Conservation (phyloP, 2,797 vertebrate genomes). For the Dallia pectoralis region DNA sequence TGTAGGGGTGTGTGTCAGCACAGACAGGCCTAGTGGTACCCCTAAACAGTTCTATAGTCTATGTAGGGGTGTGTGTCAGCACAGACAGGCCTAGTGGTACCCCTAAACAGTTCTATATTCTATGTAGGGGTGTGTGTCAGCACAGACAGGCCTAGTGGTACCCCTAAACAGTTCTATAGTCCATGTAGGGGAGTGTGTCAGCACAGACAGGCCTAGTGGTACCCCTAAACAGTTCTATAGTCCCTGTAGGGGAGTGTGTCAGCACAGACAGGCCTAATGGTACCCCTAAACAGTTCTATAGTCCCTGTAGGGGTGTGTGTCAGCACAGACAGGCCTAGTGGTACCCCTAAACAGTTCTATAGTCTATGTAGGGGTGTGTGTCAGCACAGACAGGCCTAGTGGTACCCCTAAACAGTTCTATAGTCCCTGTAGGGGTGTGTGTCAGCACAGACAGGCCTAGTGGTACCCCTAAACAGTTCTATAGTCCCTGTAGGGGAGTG, state of each 20-base stretch:
- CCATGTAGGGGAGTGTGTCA: constrained; percentile 50
- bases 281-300: too few relatives aligned
- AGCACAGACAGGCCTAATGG: too few relatives aligned
- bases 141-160: background rate
- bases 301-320: constrained; percentile 54
- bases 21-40: background rate
- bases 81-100: background rate
- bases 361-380: constrained; percentile 56
- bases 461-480: background rate
- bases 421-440: constrained; percentile 56
- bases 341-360: too few relatives aligned
- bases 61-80: constrained; percentile 48
- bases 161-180: too few relatives aligned
- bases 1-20: constrained; percentile 48
- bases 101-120: too few relatives aligned
- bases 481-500: too few relatives aligned
- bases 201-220: background rate
- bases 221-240: background rate
- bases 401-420: too few relatives aligned
- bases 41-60: too few relatives aligned
- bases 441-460: background rate
- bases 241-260: too few relatives aligned
- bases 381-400: background rate
- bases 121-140: constrained; percentile 49
- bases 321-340: background rate